Conservation (phyloP, 2,113 vertebrate genomes). For the Melanerpes formicivorus region DNA sequence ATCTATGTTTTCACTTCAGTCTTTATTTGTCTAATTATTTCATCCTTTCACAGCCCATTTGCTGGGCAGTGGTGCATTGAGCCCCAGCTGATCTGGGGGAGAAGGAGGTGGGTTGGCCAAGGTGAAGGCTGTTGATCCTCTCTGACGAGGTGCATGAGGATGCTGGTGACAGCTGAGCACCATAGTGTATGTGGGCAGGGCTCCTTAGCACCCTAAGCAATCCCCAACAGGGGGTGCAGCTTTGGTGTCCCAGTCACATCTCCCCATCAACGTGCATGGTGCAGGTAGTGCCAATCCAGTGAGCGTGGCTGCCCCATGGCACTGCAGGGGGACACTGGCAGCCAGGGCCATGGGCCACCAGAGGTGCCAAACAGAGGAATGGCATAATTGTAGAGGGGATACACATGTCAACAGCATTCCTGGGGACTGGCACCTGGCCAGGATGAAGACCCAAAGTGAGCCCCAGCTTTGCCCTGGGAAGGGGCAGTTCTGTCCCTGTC, state of each 20-base stretch:
- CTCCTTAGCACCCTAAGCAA: background rate
- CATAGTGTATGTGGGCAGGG: accelerated
- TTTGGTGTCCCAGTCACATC: accelerated
- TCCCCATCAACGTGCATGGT: accelerated
- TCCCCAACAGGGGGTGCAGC: background rate
- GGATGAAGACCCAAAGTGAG: background rate
- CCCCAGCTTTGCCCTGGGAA: background rate
- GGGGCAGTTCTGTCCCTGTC: background rate
- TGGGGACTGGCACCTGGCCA: accelerated
- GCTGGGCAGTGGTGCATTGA: background rate
- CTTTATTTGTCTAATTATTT: background rate
- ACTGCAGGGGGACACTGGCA: background rate
- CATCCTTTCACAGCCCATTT: background rate
- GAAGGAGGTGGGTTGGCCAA: no score
- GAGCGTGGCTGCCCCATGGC: accelerated
- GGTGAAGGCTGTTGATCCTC: background rate
- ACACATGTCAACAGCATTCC: background rate
- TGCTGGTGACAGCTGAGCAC: background rate
- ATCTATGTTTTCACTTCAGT: background rate
- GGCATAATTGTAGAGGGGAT: background rate
- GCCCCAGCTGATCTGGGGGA: background rate
- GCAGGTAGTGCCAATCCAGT: accelerated
- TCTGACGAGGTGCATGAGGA: background rate
- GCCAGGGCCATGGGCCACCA: accelerated
- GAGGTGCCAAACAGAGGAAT: accelerated